These are phyloP conservation scores for Argyrosomus japonicus DNA, from an alignment of 2,113 vertebrate species.

Conservation along the genomic window DNA sequence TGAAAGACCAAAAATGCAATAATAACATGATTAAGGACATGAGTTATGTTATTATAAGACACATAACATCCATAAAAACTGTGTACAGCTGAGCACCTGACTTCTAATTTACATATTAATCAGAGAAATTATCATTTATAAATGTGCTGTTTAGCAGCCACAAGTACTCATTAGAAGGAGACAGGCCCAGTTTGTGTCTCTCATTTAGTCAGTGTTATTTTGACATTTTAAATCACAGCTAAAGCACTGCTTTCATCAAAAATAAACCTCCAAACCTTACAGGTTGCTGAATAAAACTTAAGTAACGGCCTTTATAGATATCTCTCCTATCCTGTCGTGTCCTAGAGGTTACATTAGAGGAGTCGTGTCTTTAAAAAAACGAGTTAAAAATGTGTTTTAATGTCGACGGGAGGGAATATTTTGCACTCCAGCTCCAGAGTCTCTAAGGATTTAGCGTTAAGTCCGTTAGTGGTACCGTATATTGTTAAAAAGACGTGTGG, in stretches of 20 bases:
- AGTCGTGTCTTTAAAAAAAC: neutral
- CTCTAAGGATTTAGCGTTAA: neutral
- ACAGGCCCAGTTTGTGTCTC: neutral
- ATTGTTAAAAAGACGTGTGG: neutral
- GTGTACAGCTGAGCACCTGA: neutral
- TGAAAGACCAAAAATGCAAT: neutral
- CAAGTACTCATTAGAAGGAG: neutral
- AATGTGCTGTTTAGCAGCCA: neutral
- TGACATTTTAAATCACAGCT: neutral
- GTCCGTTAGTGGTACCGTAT: no score
- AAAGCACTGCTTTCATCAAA: neutral
- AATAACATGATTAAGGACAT: neutral
- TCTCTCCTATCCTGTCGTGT: neutral
- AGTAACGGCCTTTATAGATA: neutral
- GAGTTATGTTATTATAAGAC: no score
- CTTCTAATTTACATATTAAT: neutral
- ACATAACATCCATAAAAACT: neutral
- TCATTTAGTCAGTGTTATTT: neutral
- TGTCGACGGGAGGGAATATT: neutral
- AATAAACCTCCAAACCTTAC: neutral
- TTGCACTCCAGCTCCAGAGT: neutral
- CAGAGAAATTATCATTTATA: neutral
- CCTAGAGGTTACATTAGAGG: neutral
- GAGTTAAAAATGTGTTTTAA: neutral
- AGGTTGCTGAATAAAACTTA: neutral